phyloP scores from a whole-genome alignment of 2,888 invertebrate species.

The Deilephila elpenor region DNA sequence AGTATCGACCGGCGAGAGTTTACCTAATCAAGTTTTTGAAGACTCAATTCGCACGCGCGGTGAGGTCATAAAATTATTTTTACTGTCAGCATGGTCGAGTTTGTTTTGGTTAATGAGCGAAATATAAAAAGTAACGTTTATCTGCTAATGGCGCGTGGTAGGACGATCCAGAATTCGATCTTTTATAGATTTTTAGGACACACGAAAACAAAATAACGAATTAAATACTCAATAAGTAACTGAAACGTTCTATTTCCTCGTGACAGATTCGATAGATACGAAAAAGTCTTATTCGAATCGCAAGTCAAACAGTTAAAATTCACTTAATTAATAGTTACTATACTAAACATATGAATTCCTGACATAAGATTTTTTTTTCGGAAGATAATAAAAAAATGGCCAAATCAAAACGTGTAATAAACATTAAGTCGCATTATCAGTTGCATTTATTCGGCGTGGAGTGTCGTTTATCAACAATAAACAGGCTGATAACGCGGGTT shows the following conservation, averaged over 20 bases:
- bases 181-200: no score
- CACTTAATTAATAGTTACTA: no score
- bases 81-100: not conserved
- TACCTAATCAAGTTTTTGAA: no score
- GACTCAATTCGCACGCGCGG: not conserved
- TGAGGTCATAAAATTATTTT: conserved; percentile 5
- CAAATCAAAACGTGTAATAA: conserved; percentile 12
- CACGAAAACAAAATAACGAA: no score
- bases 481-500: conserved; percentile 11
- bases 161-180: no score
- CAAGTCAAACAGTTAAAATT: no score
- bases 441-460: conserved; percentile 3
- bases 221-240: no score
- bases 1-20: not conserved
- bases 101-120: conserved; percentile 19
- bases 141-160: not conserved
- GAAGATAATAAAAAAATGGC: not conserved
- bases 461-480: not conserved
- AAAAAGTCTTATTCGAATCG: no score
- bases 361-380: no score
- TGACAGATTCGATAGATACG: no score
- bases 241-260: no score
- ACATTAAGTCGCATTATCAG: conserved; percentile 13
- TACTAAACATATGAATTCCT: not conserved
- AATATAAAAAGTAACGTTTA: not conserved